These are phyloP conservation scores for Dasyornis broadbenti DNA, from an alignment of 2,113 vertebrate species.

Conservation along the genomic window DNA sequence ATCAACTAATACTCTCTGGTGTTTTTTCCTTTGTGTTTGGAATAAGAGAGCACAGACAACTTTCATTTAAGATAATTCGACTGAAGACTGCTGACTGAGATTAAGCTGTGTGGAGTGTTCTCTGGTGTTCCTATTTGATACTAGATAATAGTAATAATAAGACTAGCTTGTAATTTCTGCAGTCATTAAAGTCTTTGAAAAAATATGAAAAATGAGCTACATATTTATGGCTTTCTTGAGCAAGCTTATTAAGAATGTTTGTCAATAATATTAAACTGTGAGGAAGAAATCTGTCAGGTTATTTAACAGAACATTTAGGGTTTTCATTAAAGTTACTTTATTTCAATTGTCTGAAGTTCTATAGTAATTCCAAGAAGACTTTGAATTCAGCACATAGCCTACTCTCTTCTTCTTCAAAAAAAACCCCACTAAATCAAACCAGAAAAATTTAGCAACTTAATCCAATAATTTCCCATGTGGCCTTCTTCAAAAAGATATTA, in stretches of 20 bases:
- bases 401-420: not conserved
- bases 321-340: not conserved
- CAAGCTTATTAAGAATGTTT: constrained; percentile 39
- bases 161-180: constrained; percentile 20
- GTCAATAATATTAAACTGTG: constrained; percentile 19
- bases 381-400: not conserved
- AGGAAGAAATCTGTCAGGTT: not conserved
- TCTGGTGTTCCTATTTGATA: not conserved
- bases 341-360: not conserved
- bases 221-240: constrained; percentile 33
- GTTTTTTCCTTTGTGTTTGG: constrained; percentile 1
- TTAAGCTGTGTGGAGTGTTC: constrained; percentile 1
- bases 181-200: constrained; percentile 27
- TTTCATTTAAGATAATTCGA: constrained; percentile 3
- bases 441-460: not conserved
- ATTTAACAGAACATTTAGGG: constrained; percentile 22
- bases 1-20: not conserved
- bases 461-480: not conserved
- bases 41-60: not conserved
- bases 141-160: constrained; percentile 20
- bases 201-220: constrained; percentile 22
- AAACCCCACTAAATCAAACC: accelerated
- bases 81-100: not conserved
- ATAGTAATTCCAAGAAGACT: not conserved
- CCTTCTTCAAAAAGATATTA: not conserved